Evolutionary conservation across 2,797 vertebrate species (phyloP), one percentile per base, ranked within the genome.

Genomic region (Intellagama lesueurii): DNA sequence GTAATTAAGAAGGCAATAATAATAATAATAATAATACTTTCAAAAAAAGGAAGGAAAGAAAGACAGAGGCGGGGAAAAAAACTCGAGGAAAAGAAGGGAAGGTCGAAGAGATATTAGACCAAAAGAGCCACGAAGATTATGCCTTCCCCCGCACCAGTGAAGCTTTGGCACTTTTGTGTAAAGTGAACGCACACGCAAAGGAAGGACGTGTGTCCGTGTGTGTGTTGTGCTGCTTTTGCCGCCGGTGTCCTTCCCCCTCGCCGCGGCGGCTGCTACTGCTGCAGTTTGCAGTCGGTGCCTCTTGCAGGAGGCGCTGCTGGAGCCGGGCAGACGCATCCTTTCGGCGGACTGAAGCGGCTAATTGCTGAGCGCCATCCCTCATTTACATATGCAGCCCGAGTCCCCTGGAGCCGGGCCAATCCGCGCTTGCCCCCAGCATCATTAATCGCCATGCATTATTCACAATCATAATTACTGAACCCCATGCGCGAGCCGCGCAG

Each of bases 391-490:
- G 97, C 98, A 98, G 98, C 98, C 97, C 95, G 97, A 97, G 98
- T 96, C 98, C 97, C 96, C 98, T 98, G 98, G 99, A 98, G 98
- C 96, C 94, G 97, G 97, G 98, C 98, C 98, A 99, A 98, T 98
- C 98, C 97, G 97, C 97, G 98, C 97, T 98, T 97, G 97, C 97
- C 97, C 97, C 96, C 97, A 89, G 95, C 95, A 97, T 97, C 97
- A 97, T 98, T 98, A 98, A 98, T 98, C 98, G 98, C 97, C 95
- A 97, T 98, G 98, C 98, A 98, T 99, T 99, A 99, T 99, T 99
- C 98, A 98, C 98, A 95, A 97, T 98, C 98, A 97, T 99, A 99
- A 99, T 99, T 98, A 98, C 98, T 81, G 97, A 97, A 97, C 97
- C 98, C 98, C 98, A 98, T 98, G 98, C 98, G 98, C 98, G 97